A percentile compares a stretch with the other conserved stretches of the same genome.
phyloP scores from a whole-genome alignment of 2,888 invertebrate species.

The Eledone cirrhosa region DNA sequence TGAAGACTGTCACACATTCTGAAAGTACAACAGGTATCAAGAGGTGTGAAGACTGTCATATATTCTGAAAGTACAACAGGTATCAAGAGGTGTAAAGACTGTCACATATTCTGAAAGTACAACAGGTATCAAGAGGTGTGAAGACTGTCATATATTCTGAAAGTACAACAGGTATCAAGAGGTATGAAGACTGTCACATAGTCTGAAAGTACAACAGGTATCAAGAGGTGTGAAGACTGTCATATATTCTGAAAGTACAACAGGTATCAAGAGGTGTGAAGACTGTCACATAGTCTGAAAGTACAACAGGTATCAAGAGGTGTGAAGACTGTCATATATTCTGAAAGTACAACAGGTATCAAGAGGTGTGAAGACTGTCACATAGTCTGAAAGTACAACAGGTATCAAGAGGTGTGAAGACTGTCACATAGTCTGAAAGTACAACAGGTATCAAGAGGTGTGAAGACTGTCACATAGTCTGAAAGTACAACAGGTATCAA shows the following conservation, averaged over 20 bases:
- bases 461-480: slow-evolving; percentile 83
- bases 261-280: slow-evolving; percentile 72
- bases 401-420: slow-evolving; percentile 73
- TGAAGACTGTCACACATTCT: slow-evolving; percentile 83
- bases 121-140: slow-evolving; percentile 70
- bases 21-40: not conserved
- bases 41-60: slow-evolving; percentile 84
- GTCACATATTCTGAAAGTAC: slow-evolving; percentile 75
- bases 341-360: slow-evolving; percentile 36
- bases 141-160: slow-evolving; percentile 81
- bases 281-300: slow-evolving; percentile 78
- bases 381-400: slow-evolving; percentile 70
- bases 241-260: slow-evolving; percentile 72
- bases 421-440: slow-evolving; percentile 78
- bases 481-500: not conserved
- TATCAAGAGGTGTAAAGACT: slow-evolving; percentile 76
- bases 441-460: slow-evolving; percentile 67
- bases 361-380: slow-evolving; percentile 81
- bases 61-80: slow-evolving; percentile 66
- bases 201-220: slow-evolving; percentile 45
- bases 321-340: slow-evolving; percentile 84
- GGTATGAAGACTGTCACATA: slow-evolving; percentile 86
- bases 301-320: slow-evolving; percentile 64
- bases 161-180: slow-evolving; percentile 47
- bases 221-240: slow-evolving; percentile 78